Conservation (phyloP, 2,113 vertebrate species). For the Zosterops borbonicus region DNA sequence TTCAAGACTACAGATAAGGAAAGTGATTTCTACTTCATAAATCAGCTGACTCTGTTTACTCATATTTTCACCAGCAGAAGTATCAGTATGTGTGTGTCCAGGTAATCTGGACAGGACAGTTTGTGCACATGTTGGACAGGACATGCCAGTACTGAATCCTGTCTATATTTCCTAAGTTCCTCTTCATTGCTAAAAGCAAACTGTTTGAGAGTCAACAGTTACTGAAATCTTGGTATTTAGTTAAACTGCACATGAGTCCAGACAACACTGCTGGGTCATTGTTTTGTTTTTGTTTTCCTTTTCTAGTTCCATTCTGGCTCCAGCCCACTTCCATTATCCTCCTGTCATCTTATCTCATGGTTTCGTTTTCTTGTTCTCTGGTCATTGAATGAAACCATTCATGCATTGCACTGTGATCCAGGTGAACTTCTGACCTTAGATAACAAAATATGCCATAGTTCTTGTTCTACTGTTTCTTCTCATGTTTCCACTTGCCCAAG, state of each 20-base stretch:
- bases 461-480: background rate
- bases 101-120: background rate
- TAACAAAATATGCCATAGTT: background rate
- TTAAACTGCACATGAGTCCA: background rate
- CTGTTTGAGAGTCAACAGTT: background rate
- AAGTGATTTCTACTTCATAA: background rate
- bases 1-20: background rate
- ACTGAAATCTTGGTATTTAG: background rate
- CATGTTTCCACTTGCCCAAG: background rate
- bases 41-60: background rate
- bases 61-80: background rate
- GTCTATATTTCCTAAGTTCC: background rate
- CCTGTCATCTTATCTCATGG: background rate
- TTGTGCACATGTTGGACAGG: background rate
- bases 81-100: background rate
- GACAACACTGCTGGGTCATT: background rate
- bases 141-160: background rate
- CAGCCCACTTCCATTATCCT: background rate
- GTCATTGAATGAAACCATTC: background rate
- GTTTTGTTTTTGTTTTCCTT: background rate
- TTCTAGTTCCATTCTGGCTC: background rate
- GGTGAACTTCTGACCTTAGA: background rate
- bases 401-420: background rate
- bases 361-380: background rate
- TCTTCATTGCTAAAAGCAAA: background rate